Percentiles rank a stretch among this genome's conserved stretches.
These are phyloP conservation scores for Phymatocera aterrima DNA, from an alignment of 2,888 invertebrate species.

Conservation along the genomic window DNA sequence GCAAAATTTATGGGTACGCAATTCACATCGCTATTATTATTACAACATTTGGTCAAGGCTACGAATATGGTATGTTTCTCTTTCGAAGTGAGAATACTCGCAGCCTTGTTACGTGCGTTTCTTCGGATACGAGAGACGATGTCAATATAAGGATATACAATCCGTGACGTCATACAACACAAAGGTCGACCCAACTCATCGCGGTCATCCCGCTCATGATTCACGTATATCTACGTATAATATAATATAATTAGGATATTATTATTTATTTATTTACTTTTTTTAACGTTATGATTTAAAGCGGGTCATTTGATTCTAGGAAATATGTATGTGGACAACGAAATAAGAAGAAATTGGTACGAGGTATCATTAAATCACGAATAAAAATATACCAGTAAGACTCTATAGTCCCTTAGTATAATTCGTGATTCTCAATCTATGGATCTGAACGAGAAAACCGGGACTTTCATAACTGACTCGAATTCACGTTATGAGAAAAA, in stretches of 20 bases:
- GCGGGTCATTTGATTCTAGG: slow-evolving; percentile 12
- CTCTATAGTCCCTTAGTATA: not conserved
- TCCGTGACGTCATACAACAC: slow-evolving; percentile 47
- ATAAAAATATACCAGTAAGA: slow-evolving; percentile 19
- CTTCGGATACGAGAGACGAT: not conserved
- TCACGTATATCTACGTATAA: slow-evolving; percentile 25
- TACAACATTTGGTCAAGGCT: slow-evolving; percentile 8
- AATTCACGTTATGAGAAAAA: not conserved
- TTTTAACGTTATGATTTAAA: slow-evolving; percentile 17
- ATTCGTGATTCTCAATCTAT: not conserved
- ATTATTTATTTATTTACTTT: slow-evolving; percentile 6
- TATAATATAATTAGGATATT: not conserved
- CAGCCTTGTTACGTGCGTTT: not conserved
- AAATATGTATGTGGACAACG: not conserved
- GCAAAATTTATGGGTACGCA: not conserved
- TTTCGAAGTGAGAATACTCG: not conserved
- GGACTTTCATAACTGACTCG: not conserved
- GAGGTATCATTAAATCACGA: slow-evolving; percentile 7
- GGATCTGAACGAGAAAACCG: not conserved
- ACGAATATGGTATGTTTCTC: not conserved
- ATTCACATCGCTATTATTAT: not conserved
- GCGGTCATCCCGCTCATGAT: slow-evolving; percentile 40
- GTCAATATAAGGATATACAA: slow-evolving; percentile 45
- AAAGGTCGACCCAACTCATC: slow-evolving; percentile 28
- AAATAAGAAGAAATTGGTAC: not conserved